These are phyloP conservation scores for Lateolabrax maculatus DNA, from an alignment of 2,797 vertebrate genomes.

Conservation along the genomic window DNA sequence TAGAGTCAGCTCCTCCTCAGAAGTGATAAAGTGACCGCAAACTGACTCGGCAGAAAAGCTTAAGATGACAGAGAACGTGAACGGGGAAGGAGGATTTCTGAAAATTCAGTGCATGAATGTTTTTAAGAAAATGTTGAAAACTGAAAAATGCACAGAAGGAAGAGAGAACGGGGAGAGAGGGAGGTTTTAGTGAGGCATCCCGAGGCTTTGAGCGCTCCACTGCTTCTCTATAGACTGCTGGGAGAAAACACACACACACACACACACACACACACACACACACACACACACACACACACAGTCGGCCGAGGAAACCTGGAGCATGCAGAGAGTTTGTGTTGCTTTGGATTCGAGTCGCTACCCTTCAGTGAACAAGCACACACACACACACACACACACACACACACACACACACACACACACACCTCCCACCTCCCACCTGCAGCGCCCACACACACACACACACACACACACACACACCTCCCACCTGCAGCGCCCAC, in stretches of 20 bases:
- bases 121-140: background rate
- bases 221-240: slow-evolving; percentile 33
- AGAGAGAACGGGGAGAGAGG: background rate
- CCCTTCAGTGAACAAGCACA: slow-evolving; percentile 43
- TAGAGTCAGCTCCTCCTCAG: background rate
- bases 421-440: slow-evolving; percentile 27
- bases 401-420: slow-evolving; percentile 33
- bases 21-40: background rate
- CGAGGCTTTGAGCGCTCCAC: slow-evolving; percentile 39
- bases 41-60: background rate
- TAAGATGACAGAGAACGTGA: background rate
- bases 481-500: slow-evolving; percentile 28
- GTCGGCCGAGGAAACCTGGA: slow-evolving; percentile 14
- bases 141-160: background rate
- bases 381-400: slow-evolving; percentile 25
- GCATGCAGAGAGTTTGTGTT: slow-evolving; percentile 59
- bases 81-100: background rate
- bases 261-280: slow-evolving; percentile 28
- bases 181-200: slow-evolving; percentile 27
- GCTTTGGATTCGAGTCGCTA: slow-evolving; percentile 29
- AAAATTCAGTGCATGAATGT: background rate
- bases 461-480: background rate
- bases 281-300: slow-evolving; percentile 1
- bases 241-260: slow-evolving; percentile 40
- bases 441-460: slow-evolving; percentile 29